These are phyloP conservation scores for Brienomyrus longianalis DNA, from an alignment of 2,113 vertebrate species.

Conservation along the genomic window DNA sequence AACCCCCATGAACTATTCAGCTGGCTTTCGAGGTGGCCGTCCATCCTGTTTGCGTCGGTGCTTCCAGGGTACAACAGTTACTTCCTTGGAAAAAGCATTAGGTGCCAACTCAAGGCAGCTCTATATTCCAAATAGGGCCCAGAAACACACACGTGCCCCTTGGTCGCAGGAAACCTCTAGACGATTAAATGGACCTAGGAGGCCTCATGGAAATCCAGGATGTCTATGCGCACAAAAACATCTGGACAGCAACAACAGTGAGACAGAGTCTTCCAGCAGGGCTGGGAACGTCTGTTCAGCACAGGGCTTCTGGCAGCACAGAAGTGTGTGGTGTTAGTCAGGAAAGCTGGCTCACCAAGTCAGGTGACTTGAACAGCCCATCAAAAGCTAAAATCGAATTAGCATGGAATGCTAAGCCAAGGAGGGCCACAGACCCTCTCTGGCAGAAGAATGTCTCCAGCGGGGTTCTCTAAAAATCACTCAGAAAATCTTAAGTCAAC, in stretches of 20 bases:
- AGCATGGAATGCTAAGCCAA: neutral
- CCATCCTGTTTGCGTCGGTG: neutral
- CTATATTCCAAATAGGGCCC: neutral
- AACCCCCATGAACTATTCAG: neutral
- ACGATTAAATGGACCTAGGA: neutral
- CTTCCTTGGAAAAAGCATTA: neutral
- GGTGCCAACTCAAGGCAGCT: neutral
- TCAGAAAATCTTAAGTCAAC: neutral
- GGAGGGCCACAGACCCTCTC: neutral
- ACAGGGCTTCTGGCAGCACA: neutral
- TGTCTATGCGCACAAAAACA: neutral
- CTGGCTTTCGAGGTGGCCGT: neutral
- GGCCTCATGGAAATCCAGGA: neutral
- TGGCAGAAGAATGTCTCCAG: neutral
- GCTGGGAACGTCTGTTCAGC: neutral
- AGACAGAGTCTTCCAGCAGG: neutral
- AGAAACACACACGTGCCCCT: neutral
- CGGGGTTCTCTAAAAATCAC: neutral
- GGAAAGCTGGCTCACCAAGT: neutral
- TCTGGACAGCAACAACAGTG: neutral
- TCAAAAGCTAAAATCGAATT: neutral
- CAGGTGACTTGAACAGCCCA: neutral
- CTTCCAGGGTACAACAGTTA: neutral
- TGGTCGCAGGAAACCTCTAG: neutral
- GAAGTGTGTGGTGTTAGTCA: neutral